Evolutionary conservation across 2,888 invertebrate genomes (phyloP).

Genomic region (Epirrhoe alternata): DNA sequence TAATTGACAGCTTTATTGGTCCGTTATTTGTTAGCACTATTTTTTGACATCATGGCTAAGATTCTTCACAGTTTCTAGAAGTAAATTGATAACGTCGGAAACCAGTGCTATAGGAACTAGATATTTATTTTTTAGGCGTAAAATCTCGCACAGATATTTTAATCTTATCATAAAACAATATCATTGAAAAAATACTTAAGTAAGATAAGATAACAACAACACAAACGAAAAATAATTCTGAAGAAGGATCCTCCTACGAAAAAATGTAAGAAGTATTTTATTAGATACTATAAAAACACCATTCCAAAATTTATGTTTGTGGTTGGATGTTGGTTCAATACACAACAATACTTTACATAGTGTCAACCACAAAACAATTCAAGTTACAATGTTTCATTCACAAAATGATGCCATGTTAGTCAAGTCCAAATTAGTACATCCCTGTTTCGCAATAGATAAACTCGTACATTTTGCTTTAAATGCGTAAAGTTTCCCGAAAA

Average conservation of each 20-base stretch:
- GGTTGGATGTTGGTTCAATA: neutral
- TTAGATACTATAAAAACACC: neutral
- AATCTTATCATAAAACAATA: neutral
- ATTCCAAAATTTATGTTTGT: neutral
- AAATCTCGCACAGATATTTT: neutral
- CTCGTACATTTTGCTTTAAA: slow-evolving; percentile 7
- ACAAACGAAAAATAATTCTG: neutral
- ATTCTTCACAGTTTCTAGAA: neutral
- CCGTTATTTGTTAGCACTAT: neutral
- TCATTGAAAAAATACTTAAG: neutral
- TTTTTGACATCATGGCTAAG: neutral
- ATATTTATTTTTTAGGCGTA: neutral
- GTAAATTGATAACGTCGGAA: neutral
- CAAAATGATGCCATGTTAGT: slow-evolving; percentile 15
- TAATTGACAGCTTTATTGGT: slow-evolving; percentile 30
- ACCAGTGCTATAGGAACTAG: neutral
- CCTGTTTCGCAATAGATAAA: slow-evolving; percentile 18
- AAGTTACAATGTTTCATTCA: neutral
- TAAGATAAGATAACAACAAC: neutral
- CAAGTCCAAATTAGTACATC: slow-evolving; percentile 16
- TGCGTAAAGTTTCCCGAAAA: slow-evolving; percentile 15
- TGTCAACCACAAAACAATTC: neutral
- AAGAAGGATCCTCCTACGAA: too few species aligned
- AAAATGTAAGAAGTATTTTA: neutral
- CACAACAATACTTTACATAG: neutral